These are phyloP conservation scores for Microcebus murinus DNA, from an alignment of 2,113 vertebrate species.

Conservation along the genomic window DNA sequence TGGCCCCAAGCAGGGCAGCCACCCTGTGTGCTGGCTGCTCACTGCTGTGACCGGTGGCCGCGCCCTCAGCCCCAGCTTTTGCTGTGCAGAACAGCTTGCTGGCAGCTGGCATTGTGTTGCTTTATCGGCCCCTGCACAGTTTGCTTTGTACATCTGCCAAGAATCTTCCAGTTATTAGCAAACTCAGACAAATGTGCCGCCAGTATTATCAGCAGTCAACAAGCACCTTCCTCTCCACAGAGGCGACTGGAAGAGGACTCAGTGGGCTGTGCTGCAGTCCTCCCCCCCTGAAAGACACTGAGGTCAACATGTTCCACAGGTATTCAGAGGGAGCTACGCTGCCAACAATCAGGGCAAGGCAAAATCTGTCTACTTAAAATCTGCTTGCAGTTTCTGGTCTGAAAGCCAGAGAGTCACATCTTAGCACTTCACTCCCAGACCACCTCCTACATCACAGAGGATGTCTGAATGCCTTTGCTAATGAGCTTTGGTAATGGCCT, in stretches of 20 bases:
- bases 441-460: background rate
- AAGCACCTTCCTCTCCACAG: conserved; percentile 22
- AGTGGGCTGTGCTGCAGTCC: background rate
- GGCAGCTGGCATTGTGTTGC: conserved; percentile 46
- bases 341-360: background rate
- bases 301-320: background rate
- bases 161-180: conserved; percentile 74
- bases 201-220: conserved; percentile 58
- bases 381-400: background rate
- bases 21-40: background rate
- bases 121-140: conserved; percentile 60
- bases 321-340: background rate
- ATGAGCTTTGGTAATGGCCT: background rate
- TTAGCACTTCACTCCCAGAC: background rate
- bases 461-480: background rate
- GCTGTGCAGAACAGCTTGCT: conserved; percentile 58
- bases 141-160: conserved; percentile 70
- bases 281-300: background rate
- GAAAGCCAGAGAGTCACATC: background rate
- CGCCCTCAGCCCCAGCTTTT: background rate
- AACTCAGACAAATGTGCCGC: conserved; percentile 69
- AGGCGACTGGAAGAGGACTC: background rate
- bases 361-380: background rate
- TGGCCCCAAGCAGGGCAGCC: background rate
- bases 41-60: background rate